Base-by-base conservation (phyloP, 2,888 invertebrate genomes). In the Acanthosoma haemorrhoidale region DNA sequence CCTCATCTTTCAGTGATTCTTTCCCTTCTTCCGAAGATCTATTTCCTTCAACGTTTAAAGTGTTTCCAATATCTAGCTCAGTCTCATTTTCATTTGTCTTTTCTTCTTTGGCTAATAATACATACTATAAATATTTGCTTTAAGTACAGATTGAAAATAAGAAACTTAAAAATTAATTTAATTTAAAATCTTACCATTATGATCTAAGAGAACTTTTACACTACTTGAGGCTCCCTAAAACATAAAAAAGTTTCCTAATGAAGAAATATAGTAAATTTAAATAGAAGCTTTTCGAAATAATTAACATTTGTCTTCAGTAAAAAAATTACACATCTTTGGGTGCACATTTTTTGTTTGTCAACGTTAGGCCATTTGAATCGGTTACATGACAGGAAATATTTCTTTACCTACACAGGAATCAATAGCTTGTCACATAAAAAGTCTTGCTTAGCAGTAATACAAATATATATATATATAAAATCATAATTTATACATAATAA, bases 141-240 rank as follows among this genome's bases (percentile, higher is more conserved):
- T n/a, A n/a, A n/a, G n/a, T n/a, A n/a, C n/a, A n/a, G n/a, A n/a
- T n/a, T n/a, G n/a, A 41, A 41, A 3, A 41, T 1, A 3, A 1
- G 2, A 18, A 32, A 13, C 3, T 51, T 66, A 64, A 16, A 43
- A 61, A 61, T 78, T n/a, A n/a, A n/a, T n/a, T n/a, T n/a, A 41
- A 41, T 8, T 41, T 11, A 41, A 41, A 18, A 11, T 0, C 41
- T 41, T 41, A 41, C 41, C 11, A 8, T 41, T 41, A 39, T 2
- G n/a, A 18, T 41, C 41, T 41, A 18, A 18, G 41, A 18, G 16
- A 18, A 41, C 41, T 18, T 41, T 18, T 41, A 18, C 16, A 41
- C 77, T 60, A 80, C 51, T 75, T 81, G 83, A 6, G 75, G 74
- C 75, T 81, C 82, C 36, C 32, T 41, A 36, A 36, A 34, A 25